Evolutionary conservation across 30 jellyfish, hydroid and myxozoan species (phyloP).

Genomic region (Catostylus mosaicus): DNA sequence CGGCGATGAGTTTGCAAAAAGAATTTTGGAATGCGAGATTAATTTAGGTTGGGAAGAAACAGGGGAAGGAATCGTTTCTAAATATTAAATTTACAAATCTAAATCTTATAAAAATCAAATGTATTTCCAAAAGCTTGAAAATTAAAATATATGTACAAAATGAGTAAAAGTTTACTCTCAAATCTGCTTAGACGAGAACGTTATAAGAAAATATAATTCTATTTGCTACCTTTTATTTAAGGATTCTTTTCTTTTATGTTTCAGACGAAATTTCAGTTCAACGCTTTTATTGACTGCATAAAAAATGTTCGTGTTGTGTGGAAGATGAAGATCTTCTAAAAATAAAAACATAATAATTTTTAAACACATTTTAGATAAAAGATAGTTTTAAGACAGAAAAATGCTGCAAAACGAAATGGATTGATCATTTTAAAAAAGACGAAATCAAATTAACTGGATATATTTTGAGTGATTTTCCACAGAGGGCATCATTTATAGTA

Average conservation of each 20-base stretch:
- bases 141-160: neutral
- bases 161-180: neutral
- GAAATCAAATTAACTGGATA: too few relatives aligned
- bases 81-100: neutral
- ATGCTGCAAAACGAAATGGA: too few relatives aligned
- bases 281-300: constrained; percentile 78
- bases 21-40: neutral
- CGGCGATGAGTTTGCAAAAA: too few relatives aligned
- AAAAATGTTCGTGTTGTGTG: constrained; percentile 73
- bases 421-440: too few relatives aligned
- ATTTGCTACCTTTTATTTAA: constrained; percentile 42
- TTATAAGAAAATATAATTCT: neutral
- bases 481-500: too few relatives aligned
- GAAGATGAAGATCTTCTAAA: constrained; percentile 79
- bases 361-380: too few relatives aligned
- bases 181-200: too few relatives aligned
- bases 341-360: neutral
- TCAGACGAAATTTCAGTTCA: constrained; percentile 62
- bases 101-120: neutral
- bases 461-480: too few relatives aligned
- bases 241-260: constrained; percentile 30
- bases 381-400: neutral
- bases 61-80: neutral
- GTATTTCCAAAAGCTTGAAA: neutral
- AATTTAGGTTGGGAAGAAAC: too few relatives aligned